Percentiles rank a stretch among this genome's conserved stretches.
phyloP scores from a whole-genome alignment of 2,797 vertebrate genomes.

The Sebastes alutus region DNA sequence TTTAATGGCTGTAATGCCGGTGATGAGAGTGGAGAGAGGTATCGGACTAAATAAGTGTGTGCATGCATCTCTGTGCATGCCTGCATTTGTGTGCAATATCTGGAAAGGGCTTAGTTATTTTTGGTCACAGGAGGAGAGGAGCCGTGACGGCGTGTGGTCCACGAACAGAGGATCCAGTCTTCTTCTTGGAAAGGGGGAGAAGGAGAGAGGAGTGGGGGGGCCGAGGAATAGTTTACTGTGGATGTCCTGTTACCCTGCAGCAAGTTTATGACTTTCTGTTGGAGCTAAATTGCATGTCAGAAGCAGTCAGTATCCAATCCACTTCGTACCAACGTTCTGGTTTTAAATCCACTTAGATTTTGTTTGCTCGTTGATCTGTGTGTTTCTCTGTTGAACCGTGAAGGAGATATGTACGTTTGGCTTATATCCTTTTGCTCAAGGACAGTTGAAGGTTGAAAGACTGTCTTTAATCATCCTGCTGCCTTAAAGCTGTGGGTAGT shows the following conservation, averaged over 20 bases:
- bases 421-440: not conserved
- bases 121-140: slow-evolving; percentile 76
- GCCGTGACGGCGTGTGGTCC: slow-evolving; percentile 82
- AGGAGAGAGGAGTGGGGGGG: slow-evolving; percentile 4
- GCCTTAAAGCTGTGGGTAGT: not conserved
- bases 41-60: slow-evolving; percentile 5
- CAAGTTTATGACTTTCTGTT: slow-evolving; percentile 61
- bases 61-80: slow-evolving; percentile 21
- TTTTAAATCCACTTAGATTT: slow-evolving; percentile 23
- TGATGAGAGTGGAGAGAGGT: slow-evolving; percentile 23
- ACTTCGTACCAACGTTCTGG: slow-evolving; percentile 18
- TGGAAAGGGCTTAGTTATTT: slow-evolving; percentile 75
- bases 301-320: slow-evolving; percentile 43
- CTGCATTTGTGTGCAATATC: slow-evolving; percentile 58
- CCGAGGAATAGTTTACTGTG: slow-evolving; percentile 61
- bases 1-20: slow-evolving; percentile 7
- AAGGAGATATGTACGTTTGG: not conserved
- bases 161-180: slow-evolving; percentile 79
- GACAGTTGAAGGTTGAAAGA: not conserved
- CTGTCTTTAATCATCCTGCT: not conserved
- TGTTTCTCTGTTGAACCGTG: slow-evolving; percentile 1
- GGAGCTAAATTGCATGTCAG: slow-evolving; percentile 50
- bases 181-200: slow-evolving; percentile 57
- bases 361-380: slow-evolving; percentile 18
- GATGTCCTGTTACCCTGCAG: slow-evolving; percentile 70